Percentiles rank a stretch among this genome's conserved stretches.
These are phyloP conservation scores for Jaculus jaculus DNA, from an alignment of 2,113 vertebrate species.

Conservation along the genomic window DNA sequence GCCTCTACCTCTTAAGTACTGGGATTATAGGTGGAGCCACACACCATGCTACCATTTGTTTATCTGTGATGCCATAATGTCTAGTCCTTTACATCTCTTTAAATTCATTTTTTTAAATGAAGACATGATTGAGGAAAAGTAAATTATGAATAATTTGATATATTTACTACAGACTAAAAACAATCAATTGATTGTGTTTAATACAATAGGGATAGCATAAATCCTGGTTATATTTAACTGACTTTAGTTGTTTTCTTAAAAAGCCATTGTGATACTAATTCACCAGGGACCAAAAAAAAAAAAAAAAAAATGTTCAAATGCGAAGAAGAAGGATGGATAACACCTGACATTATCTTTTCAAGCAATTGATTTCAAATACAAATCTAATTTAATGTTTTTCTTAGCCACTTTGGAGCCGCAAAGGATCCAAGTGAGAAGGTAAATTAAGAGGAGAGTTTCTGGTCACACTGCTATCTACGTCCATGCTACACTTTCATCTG, in stretches of 20 bases:
- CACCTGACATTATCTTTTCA: slow-evolving; percentile 34
- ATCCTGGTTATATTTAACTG: neutral
- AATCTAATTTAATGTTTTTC: slow-evolving; percentile 66
- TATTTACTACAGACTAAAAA: neutral
- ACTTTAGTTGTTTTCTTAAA: neutral
- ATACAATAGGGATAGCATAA: neutral
- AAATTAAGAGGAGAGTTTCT: slow-evolving; percentile 23
- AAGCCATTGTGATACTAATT: neutral
- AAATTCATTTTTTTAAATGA: neutral
- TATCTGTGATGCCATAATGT: too few species aligned
- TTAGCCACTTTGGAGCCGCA: slow-evolving; percentile 58
- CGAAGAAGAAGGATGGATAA: neutral
- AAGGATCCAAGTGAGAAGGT: slow-evolving; percentile 63
- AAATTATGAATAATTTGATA: neutral
- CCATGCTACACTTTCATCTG: neutral
- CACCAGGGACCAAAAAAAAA: slow-evolving; percentile 35
- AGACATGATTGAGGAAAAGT: neutral
- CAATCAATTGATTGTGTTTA: neutral
- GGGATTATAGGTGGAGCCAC: too few species aligned
- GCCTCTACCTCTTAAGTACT: too few species aligned
- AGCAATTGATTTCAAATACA: slow-evolving; percentile 69
- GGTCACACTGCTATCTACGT: slow-evolving; percentile 42
- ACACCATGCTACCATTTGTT: too few species aligned
- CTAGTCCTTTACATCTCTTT: neutral
- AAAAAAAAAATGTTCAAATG: slow-evolving; percentile 60